Percentiles rank a stretch among this genome's conserved stretches.
phyloP scores from a whole-genome alignment of 2,113 vertebrate species.

The Scomber japonicus region DNA sequence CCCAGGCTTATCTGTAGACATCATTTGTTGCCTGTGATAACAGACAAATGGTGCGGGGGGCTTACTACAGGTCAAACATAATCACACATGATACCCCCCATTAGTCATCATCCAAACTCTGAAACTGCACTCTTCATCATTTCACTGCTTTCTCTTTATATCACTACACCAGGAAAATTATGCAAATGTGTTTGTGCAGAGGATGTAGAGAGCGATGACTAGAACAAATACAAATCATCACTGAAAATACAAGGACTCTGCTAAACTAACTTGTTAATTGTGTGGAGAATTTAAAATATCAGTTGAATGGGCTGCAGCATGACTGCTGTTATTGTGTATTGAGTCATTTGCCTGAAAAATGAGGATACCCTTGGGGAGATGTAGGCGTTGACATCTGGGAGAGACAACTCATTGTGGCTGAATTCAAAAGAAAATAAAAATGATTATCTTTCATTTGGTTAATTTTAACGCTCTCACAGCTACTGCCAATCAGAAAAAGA shows the following conservation, averaged over 20 bases:
- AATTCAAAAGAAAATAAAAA: constrained; percentile 55
- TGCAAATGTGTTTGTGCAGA: not conserved
- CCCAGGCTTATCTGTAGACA: constrained; percentile 88
- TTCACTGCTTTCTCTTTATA: constrained; percentile 5
- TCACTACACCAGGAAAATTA: not conserved
- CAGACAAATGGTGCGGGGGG: constrained; percentile 79
- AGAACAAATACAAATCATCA: not conserved
- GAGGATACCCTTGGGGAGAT: constrained; percentile 24
- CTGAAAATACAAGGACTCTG: not conserved
- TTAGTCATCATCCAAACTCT: constrained; percentile 67
- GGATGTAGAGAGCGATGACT: not conserved
- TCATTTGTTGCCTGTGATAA: constrained; percentile 87
- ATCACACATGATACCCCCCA: constrained; percentile 70
- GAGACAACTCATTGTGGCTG: constrained; percentile 47
- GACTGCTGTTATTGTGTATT: constrained; percentile 28
- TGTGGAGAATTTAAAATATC: constrained; percentile 24
- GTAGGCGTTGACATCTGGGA: constrained; percentile 24
- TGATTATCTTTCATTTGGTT: constrained; percentile 59
- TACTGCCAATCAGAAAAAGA: constrained; percentile 66
- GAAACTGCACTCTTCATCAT: constrained; percentile 41
- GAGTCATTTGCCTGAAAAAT: constrained; percentile 37
- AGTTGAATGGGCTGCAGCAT: not conserved
- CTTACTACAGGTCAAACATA: constrained; percentile 86
- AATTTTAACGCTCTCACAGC: constrained; percentile 58
- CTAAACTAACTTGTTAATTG: not conserved